phyloP scores from a whole-genome alignment of 2,888 invertebrate species.

The Panorpa germanica region DNA sequence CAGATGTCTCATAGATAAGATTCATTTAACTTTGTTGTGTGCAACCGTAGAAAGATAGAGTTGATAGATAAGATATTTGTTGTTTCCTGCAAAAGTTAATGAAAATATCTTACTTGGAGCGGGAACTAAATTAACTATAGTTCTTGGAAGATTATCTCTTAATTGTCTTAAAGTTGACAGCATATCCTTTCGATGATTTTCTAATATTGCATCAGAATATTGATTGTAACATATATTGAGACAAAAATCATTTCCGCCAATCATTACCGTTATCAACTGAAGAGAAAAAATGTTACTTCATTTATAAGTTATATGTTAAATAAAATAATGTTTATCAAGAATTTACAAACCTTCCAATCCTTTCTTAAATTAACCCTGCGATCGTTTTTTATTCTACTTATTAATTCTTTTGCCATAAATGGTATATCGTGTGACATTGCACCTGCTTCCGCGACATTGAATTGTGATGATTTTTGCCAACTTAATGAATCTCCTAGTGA shows the following conservation, averaged over 20 bases:
- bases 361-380: constrained; percentile 29
- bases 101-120: constrained; percentile 24
- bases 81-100: too few species aligned
- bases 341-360: constrained; percentile 42
- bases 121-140: constrained; percentile 33
- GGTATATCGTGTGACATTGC: constrained; percentile 36
- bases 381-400: constrained; percentile 31
- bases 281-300: constrained; percentile 13
- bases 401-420: constrained; percentile 32
- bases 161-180: constrained; percentile 25
- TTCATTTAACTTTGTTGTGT: constrained; percentile 1
- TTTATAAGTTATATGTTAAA: too few species aligned
- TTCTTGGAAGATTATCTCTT: constrained; percentile 35
- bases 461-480: constrained; percentile 24
- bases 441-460: constrained; percentile 38
- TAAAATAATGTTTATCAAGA: too few species aligned
- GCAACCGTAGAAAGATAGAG: too few species aligned
- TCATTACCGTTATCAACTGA: constrained; percentile 32
- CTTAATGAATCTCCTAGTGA: constrained; percentile 29
- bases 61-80: too few species aligned
- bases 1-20: neutral
- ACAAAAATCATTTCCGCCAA: constrained; percentile 44
- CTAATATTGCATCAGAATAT: constrained; percentile 22
- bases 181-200: constrained; percentile 28
- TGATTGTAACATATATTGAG: constrained; percentile 28